These are phyloP conservation scores for Onchidella celtica DNA, from an alignment of 2,888 invertebrate species.

Conservation along the genomic window DNA sequence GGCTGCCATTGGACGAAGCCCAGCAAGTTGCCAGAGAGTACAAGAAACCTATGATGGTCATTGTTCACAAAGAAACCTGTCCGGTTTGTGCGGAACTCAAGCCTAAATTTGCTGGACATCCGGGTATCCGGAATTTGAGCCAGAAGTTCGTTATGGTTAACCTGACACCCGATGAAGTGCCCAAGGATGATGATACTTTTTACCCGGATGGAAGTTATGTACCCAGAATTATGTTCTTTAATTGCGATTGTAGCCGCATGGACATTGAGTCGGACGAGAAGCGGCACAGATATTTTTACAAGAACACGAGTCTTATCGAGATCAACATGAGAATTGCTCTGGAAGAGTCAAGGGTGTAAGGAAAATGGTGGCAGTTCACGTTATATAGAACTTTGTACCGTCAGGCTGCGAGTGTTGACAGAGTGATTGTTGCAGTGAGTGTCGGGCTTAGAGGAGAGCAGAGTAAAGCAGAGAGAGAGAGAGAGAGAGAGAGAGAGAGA, in stretches of 20 bases:
- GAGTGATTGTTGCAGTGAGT: too few relatives aligned
- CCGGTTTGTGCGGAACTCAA: slow-evolving; percentile 11
- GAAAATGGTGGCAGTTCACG: too few relatives aligned
- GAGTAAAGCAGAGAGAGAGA: too few relatives aligned
- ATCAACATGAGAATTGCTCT: slow-evolving; percentile 13
- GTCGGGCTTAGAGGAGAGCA: too few relatives aligned
- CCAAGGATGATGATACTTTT: not conserved
- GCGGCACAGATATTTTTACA: not conserved
- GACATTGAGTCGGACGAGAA: not conserved
- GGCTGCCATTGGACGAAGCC: slow-evolving; percentile 14
- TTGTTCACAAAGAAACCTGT: slow-evolving; percentile 21
- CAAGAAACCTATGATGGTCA: slow-evolving; percentile 12
- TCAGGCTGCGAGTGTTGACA: too few relatives aligned
- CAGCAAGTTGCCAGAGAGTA: not conserved
- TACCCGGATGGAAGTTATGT: slow-evolving; percentile 29
- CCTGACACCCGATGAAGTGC: slow-evolving; percentile 22
- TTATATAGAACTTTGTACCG: too few relatives aligned
- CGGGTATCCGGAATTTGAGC: not conserved
- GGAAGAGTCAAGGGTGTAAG: not conserved
- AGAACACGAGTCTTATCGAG: not conserved
- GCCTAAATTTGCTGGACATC: not conserved
- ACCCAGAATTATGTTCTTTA: slow-evolving; percentile 29
- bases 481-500: too few relatives aligned
- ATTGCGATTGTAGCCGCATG: not conserved
- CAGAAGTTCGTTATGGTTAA: slow-evolving; percentile 38